Base-by-base conservation (phyloP, 2,113 vertebrate species). In the Phalacrocorax aristotelis region DNA sequence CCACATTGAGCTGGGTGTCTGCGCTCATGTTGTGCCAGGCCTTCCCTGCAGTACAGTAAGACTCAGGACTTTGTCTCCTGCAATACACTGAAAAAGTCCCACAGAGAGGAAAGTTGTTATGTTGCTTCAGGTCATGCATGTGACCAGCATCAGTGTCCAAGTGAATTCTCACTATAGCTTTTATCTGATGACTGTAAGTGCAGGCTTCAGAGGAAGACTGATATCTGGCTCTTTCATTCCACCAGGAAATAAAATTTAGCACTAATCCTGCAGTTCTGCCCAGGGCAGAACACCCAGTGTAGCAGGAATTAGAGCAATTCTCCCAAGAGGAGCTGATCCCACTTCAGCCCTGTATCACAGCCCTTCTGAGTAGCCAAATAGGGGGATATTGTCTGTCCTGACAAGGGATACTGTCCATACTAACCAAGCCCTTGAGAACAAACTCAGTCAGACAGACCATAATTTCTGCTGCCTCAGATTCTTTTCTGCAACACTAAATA, bases 231-330 rank as follows among this genome's bases (percentile, higher is more conserved):
- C 38, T 12, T 8, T 66, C 52, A 44, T 87, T 90, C 36, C 83
- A 68, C 76, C 48, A 48, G 87, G 32, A 94, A 91, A 94, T 83
- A 76, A 93, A 95, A 89, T 79, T 40, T 46, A 75, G 51, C 57
- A 29, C 36, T 83, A 88, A 95, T 84, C 23, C 60, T 1, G 1
- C 15, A 64, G 82, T 75, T 86, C 90, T 42, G 11, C 58, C 71
- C 71, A 61, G 82, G 22, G 16, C 82, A 92, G 60, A 82, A 17
- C 18, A 83, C 29, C 42, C 72, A 74, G 30, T 1, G 0, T 23
- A 52, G 49, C 49, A 77, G 52, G 60, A 68, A 89, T 93, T 93
- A 78, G 36, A 79, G 49, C 0, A 1, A 44, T 55, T 92, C 54
- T 88, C 51, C 60, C 2, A 4, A 46, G 66, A 0, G 0, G 13